Base-by-base conservation (phyloP, 2,113 vertebrate species). In the Amazona guildingii region DNA sequence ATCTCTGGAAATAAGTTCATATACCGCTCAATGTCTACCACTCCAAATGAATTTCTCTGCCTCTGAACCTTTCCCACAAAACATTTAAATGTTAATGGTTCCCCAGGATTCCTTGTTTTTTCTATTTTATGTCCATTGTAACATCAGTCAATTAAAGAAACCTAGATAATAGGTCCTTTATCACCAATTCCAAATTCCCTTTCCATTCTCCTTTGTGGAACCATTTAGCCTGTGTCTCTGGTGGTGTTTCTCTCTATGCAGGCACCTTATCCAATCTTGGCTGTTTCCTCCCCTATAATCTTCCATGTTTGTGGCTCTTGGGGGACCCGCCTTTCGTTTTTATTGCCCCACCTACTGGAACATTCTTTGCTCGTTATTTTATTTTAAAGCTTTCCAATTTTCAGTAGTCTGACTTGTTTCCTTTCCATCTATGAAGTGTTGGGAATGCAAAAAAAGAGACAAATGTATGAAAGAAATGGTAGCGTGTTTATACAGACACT, bases 181-280 rank as follows among this genome's bases (percentile, higher is more conserved):
- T 91, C 87, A 35, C 18, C 27, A 70, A 20, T 87, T 84, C 44
- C 72, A 82, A 91, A 82, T 72, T 72, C 81, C 4, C 8, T 75
- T 95, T 91, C 48, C 55, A 31, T 70, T 84, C 66, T 82, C 19
- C 33, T 87, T 63, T 67, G 21, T 84, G 62, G 73, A 67, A 63
- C 46, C 5, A 23, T 55, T 87, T 84, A 91, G 39, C 66, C 43
- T 68, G 7, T 37, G 29, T 52, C 62, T 67, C 55, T 64, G 68
- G 18, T 75, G 43, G 63, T 86, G 69, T 92, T 96, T 88, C 76
- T 66, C 10, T 75, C 69, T 69, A n/a, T 52, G 83, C 83, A 68
- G n/a, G 4, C 69, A 54, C 27, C 11, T 97, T 96, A 96, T 95
- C 90, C 90, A 95, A 55, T 90, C 90, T 93, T 90, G 69, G 35